These are phyloP conservation scores for Serripes groenlandicus DNA, from an alignment of 2,888 invertebrate genomes.

Conservation along the genomic window DNA sequence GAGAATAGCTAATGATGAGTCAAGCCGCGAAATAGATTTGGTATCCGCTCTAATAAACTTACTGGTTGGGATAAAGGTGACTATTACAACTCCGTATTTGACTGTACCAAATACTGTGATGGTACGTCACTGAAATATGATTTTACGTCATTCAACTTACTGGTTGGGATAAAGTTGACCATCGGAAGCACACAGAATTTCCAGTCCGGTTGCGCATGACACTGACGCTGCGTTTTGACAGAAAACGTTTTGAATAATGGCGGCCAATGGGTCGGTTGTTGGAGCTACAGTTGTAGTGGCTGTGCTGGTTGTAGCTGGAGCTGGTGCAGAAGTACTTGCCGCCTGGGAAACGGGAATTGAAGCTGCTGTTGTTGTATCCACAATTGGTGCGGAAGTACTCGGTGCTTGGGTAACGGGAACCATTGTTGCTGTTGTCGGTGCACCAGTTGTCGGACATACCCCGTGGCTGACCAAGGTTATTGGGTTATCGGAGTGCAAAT, in stretches of 20 bases:
- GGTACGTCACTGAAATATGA: no score
- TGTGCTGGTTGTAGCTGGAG: not conserved
- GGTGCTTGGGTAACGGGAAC: no score
- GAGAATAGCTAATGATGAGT: no score
- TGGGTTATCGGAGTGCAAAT: slow-evolving; percentile 25
- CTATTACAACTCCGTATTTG: no score
- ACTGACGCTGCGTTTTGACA: slow-evolving; percentile 49
- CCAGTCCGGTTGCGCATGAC: slow-evolving; percentile 27
- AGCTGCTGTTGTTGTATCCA: not conserved
- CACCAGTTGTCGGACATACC: slow-evolving; percentile 17
- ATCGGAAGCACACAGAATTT: slow-evolving; percentile 54
- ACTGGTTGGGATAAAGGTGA: no score
- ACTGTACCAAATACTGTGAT: no score
- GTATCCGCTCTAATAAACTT: no score
- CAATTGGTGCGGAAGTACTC: not conserved
- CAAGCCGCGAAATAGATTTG: no score
- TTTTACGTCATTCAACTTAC: no score
- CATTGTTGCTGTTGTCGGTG: slow-evolving; percentile 12
- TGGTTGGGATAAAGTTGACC: slow-evolving; percentile 57
- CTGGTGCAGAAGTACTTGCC: not conserved
- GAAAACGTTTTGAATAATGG: slow-evolving; percentile 52
- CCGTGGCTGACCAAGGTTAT: slow-evolving; percentile 50
- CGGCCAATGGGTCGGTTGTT: slow-evolving; percentile 16
- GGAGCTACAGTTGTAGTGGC: not conserved
- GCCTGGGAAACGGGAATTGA: not conserved